Evolutionary conservation across 2,888 invertebrate species (phyloP).

Genomic region (Agrochola litura): DNA sequence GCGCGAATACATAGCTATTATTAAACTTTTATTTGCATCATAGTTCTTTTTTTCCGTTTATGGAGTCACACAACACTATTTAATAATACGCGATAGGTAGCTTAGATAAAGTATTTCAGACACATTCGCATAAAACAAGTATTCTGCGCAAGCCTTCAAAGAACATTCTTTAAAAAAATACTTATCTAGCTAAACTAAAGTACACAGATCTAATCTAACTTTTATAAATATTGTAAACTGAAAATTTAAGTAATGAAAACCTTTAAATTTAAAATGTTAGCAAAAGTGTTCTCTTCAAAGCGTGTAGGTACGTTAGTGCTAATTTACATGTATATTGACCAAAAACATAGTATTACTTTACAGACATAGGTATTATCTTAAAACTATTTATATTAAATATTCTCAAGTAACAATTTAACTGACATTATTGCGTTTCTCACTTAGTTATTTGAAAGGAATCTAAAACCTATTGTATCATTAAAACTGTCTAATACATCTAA

Average conservation of each 20-base stretch:
- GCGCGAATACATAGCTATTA: constrained; percentile 12
- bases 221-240: constrained; percentile 9
- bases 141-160: constrained; percentile 43
- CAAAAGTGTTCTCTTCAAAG: constrained; percentile 31
- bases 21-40: neutral
- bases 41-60: neutral
- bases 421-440: constrained; percentile 87
- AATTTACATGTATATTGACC: constrained; percentile 52
- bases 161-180: constrained; percentile 27
- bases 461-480: constrained; percentile 56
- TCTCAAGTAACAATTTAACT: constrained; percentile 77
- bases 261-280: constrained; percentile 19
- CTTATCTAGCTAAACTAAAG: constrained; percentile 33
- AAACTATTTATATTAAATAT: constrained; percentile 69
- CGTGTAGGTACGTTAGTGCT: constrained; percentile 35
- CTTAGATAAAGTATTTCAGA: constrained; percentile 3
- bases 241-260: constrained; percentile 12
- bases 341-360: constrained; percentile 56
- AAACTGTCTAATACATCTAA: constrained; percentile 35
- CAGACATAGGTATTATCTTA: constrained; percentile 67
- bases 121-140: constrained; percentile 4
- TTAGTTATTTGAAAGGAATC: constrained; percentile 64
- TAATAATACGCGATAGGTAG: neutral
- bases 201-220: constrained; percentile 27
- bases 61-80: neutral